phyloP scores from a whole-genome alignment of 2,797 vertebrate genomes.

The Fratercula arctica region DNA sequence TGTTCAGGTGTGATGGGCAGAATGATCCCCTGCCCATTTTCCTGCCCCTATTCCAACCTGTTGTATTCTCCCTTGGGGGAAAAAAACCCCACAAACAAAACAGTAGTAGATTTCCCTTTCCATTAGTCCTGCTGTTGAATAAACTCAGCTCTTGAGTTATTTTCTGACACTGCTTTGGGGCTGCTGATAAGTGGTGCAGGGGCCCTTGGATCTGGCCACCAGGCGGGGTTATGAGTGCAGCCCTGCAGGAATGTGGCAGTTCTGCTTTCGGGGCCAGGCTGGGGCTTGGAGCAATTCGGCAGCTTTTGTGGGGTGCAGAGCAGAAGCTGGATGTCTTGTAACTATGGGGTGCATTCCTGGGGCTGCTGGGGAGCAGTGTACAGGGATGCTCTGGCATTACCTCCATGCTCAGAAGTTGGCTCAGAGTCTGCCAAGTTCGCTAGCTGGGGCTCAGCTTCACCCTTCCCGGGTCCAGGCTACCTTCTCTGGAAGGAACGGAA shows the following conservation, averaged over 20 bases:
- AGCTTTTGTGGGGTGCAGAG: background rate
- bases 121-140: background rate
- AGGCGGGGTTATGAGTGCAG: background rate
- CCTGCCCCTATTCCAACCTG: background rate
- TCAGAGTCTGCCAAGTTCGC: accelerated
- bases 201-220: background rate
- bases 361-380: accelerated
- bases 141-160: background rate
- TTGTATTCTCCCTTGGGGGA: background rate
- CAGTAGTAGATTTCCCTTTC: background rate
- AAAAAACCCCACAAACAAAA: background rate
- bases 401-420: background rate
- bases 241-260: background rate
- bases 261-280: background rate
- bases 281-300: background rate
- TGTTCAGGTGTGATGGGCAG: background rate
- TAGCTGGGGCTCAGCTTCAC: background rate
- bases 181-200: accelerated
- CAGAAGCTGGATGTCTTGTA: background rate
- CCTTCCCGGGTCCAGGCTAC: background rate
- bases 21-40: background rate
- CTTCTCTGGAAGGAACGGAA: background rate
- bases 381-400: background rate
- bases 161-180: background rate
- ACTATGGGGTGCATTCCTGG: accelerated